Evolutionary conservation across 1,140 invertebrate genomes (phyloP).

Genomic region (Drosophila punjabiensis): DNA sequence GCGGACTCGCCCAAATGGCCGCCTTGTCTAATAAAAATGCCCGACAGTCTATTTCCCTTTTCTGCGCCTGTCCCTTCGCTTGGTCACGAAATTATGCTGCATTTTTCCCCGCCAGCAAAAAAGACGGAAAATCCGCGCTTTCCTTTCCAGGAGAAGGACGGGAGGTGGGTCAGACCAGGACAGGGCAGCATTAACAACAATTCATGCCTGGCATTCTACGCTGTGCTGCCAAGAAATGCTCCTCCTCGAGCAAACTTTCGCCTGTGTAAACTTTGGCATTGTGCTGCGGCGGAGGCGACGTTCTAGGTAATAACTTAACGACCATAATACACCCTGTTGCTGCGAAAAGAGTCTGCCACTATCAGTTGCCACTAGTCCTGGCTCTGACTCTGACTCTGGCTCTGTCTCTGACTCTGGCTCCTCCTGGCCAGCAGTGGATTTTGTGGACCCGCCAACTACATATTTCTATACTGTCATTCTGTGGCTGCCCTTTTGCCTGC

Average conservation of each 20-base stretch:
- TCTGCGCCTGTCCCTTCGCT: constrained; percentile 21
- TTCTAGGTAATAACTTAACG: constrained; percentile 82
- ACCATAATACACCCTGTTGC: constrained; percentile 84
- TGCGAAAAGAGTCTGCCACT: constrained; percentile 37
- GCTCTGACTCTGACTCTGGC: neutral
- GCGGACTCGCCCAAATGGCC: constrained; percentile 49
- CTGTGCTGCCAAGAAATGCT: constrained; percentile 64
- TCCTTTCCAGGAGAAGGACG: constrained; percentile 31
- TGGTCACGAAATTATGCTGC: constrained; percentile 52
- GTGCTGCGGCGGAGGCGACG: constrained; percentile 55
- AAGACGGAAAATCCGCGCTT: constrained; percentile 56
- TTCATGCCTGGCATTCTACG: constrained; percentile 70
- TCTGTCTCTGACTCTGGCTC: neutral
- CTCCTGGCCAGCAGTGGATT: constrained; percentile 31
- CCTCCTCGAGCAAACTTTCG: constrained; percentile 70
- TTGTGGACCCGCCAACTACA: constrained; percentile 38
- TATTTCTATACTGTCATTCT: constrained; percentile 45
- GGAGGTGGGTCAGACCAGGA: neutral
- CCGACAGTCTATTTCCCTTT: constrained; percentile 44
- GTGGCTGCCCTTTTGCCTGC: constrained; percentile 40
- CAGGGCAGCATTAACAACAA: constrained; percentile 69
- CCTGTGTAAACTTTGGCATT: constrained; percentile 80
- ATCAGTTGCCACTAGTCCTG: constrained; percentile 18
- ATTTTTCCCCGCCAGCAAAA: constrained; percentile 26
- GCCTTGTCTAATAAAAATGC: constrained; percentile 68